These are phyloP conservation scores for Tanytarsus gracilentus DNA, from an alignment of 2,888 invertebrate species.

Conservation along the genomic window DNA sequence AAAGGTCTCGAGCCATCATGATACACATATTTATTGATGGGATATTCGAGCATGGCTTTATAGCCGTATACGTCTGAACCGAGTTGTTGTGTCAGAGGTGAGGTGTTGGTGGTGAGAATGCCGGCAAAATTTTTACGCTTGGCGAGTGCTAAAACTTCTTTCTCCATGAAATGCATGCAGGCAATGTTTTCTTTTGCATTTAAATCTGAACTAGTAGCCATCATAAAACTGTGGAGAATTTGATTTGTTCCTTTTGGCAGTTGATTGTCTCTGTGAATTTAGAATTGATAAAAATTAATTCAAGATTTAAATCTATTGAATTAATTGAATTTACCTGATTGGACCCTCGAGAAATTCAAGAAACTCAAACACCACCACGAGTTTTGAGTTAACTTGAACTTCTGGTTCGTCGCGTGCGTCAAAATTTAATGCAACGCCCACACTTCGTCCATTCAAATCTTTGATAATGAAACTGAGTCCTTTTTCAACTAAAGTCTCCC, in stretches of 20 bases:
- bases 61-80: slow-evolving; percentile 70
- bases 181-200: slow-evolving; percentile 66
- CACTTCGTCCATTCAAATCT: slow-evolving; percentile 46
- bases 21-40: slow-evolving; percentile 69
- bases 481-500: slow-evolving; percentile 59
- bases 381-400: slow-evolving; percentile 56
- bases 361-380: slow-evolving; percentile 66
- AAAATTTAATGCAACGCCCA: slow-evolving; percentile 70
- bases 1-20: slow-evolving; percentile 65
- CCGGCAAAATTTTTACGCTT: slow-evolving; percentile 57
- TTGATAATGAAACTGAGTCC: slow-evolving; percentile 64
- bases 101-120: slow-evolving; percentile 80
- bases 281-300: slow-evolving; percentile 14
- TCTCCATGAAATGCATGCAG: slow-evolving; percentile 69
- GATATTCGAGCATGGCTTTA: slow-evolving; percentile 64
- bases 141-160: slow-evolving; percentile 60
- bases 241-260: slow-evolving; percentile 57
- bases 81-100: slow-evolving; percentile 81
- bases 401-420: slow-evolving; percentile 75
- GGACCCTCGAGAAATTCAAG: slow-evolving; percentile 68
- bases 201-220: slow-evolving; percentile 63
- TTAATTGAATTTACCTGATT: slow-evolving; percentile 46
- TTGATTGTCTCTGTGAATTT: slow-evolving; percentile 45
- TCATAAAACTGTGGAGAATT: slow-evolving; percentile 78
- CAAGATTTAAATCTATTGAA: neutral